Base-by-base conservation (phyloP, 2,113 vertebrate genomes). In the Boulengerochromis microlepis region DNA sequence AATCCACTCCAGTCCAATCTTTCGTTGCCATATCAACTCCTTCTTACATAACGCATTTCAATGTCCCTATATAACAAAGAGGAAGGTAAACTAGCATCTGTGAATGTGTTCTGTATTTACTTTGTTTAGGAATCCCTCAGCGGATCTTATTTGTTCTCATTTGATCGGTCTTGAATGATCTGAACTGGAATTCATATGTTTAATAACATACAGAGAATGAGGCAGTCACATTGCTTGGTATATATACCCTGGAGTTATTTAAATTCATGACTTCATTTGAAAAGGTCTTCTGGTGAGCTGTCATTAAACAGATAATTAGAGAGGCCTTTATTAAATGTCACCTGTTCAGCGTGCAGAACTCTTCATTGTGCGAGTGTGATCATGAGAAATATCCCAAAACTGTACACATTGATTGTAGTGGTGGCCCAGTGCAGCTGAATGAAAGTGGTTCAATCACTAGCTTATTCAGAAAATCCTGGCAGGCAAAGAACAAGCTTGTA, bases 261-360 rank as follows among this genome's bases (percentile, higher is more conserved):
- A 80, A 76, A 83, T 85, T 80, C n/a, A 80, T 88, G 47, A 33
- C 80, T 85, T 90, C 45, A 82, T 90, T 85, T 66, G 29, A 78
- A 90, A 85, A 82, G 80, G 56, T 85, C 29, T 87, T 69, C 61
- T 52, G 33, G 38, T 81, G 59, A 31, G 47, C 69, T 88, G 71
- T 54, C 52, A 59, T 88, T 33, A 88, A 69, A 74, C 45, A 74
- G 24, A 45, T 74, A 53, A 86, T 81, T 88, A 76, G 86, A 83
- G 15, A 18, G 83, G 69, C 26, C 57, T 81, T 80, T 71, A 85
- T 82, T 69, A 78, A 85, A 64, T 76, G 53, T 84, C 64, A 61
- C 26, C 81, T 47, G 10, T 86, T 91, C 76, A 56, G 24, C 40
- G 11, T 86, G 61, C 33, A 86, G 42, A 78, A 15, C 42, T 83